A percentile compares a stretch with the other conserved stretches of the same genome.
phyloP scores from a whole-genome alignment of 2,888 invertebrate species.

The Dolomedes plantarius region DNA sequence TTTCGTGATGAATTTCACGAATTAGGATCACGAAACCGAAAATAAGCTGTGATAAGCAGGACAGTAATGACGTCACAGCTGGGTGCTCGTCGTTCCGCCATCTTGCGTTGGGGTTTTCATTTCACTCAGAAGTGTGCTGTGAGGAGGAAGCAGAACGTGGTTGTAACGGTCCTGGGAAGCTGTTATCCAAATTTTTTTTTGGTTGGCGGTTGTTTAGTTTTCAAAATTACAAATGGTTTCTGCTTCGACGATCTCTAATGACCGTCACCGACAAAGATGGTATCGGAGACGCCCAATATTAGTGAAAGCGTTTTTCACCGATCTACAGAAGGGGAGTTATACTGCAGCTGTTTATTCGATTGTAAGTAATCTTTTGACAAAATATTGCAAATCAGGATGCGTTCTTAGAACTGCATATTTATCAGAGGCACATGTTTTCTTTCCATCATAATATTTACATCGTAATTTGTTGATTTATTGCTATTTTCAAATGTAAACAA shows the following conservation, averaged over 20 bases:
- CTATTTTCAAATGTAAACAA: background rate
- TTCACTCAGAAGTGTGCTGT: background rate
- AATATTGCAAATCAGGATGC: too few species aligned
- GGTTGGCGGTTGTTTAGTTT: constrained; percentile 12
- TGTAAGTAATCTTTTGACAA: constrained; percentile 79
- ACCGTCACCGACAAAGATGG: constrained; percentile 70
- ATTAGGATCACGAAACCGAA: too few species aligned
- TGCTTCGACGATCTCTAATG: constrained; percentile 48
- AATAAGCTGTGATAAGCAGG: too few species aligned
- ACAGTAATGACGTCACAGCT: constrained; percentile 40
- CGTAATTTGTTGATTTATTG: background rate
- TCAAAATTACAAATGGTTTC: constrained; percentile 41
- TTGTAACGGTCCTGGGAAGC: constrained; percentile 17
- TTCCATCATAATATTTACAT: background rate
- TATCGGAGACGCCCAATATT: constrained; percentile 83
- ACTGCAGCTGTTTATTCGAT: constrained; percentile 86
- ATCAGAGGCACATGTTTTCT: background rate
- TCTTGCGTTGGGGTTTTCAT: constrained; percentile 24
- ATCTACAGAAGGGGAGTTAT: constrained; percentile 89
- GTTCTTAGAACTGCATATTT: background rate
- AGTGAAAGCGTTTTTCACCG: constrained; percentile 86
- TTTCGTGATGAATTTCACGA: too few species aligned
- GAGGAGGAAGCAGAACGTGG: background rate
- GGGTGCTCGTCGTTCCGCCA: constrained; percentile 42
- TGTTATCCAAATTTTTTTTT: constrained; percentile 13